Conservation (phyloP, 92 coral and sea anemone genomes). For the Zoanthus sansibaricus region DNA sequence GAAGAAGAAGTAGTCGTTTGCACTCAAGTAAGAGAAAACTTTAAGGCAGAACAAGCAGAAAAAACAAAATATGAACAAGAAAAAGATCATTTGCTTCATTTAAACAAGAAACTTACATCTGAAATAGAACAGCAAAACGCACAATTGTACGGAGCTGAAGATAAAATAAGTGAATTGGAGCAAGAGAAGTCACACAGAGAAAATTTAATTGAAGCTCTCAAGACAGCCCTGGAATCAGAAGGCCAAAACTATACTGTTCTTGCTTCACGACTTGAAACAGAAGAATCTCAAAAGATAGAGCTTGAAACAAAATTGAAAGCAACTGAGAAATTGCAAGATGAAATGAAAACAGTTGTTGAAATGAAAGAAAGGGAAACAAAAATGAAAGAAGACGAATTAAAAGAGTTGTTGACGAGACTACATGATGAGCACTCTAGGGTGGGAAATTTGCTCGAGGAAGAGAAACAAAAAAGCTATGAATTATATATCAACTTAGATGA, state of each 20-base stretch:
- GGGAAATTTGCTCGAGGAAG: constrained; percentile 69
- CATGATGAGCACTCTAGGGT: constrained; percentile 72
- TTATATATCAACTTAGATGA: constrained; percentile 50
- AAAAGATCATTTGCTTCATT: constrained; percentile 64
- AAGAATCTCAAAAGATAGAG: constrained; percentile 68
- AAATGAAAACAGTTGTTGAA: constrained; percentile 62
- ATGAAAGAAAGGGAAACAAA: constrained; percentile 65
- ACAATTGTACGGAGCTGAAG: constrained; percentile 59
- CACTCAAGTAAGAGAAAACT: constrained; percentile 69
- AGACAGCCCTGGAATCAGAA: constrained; percentile 82
- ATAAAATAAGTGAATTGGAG: constrained; percentile 68
- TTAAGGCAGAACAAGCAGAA: constrained; percentile 71
- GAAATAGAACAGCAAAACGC: constrained; percentile 64
- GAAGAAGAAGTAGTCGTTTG: constrained; percentile 61
- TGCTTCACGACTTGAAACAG: constrained; percentile 76
- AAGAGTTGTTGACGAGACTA: constrained; percentile 61
- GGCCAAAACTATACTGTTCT: constrained; percentile 77
- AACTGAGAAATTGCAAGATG: constrained; percentile 70
- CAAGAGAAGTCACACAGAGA: constrained; percentile 63
- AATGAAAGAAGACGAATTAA: constrained; percentile 69
- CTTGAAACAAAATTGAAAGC: constrained; percentile 66
- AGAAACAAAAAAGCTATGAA: constrained; percentile 58
- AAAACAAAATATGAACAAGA: constrained; percentile 75
- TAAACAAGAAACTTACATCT: constrained; percentile 55
- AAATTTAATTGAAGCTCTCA: constrained; percentile 72